phyloP scores from a whole-genome alignment of 2,888 invertebrate genomes.

The Pristionchus arcanus region DNA sequence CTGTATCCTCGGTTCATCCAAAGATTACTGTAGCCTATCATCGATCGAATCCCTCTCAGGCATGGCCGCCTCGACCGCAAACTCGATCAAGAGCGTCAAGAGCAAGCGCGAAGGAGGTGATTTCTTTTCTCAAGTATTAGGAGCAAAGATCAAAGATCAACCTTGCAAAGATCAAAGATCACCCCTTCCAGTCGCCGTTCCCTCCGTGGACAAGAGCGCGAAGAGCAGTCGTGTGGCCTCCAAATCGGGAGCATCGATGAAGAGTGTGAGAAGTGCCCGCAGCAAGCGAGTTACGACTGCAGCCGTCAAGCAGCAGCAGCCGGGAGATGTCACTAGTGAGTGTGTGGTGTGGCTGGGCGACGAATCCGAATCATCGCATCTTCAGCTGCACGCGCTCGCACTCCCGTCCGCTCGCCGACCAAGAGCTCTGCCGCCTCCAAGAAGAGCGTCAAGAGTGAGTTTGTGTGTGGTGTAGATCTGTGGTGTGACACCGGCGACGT shows the following conservation, averaged over 20 bases:
- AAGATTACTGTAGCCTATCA: not conserved
- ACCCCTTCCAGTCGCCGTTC: too few species aligned
- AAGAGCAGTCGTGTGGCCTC: not conserved
- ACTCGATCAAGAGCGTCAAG: not conserved
- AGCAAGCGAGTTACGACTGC: not conserved
- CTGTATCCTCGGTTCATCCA: too few species aligned
- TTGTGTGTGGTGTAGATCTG: not conserved
- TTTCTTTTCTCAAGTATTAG: too few species aligned
- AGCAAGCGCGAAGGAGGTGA: not conserved
- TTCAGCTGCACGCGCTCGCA: not conserved
- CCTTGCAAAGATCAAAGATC: too few species aligned
- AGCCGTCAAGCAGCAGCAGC: not conserved
- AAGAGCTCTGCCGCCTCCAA: not conserved
- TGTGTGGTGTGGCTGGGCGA: not conserved
- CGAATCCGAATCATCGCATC: not conserved
- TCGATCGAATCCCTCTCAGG: not conserved
- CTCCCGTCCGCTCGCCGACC: not conserved
- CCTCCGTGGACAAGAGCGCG: not conserved
- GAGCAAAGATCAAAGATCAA: too few species aligned
- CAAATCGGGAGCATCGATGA: not conserved
- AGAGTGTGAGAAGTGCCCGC: not conserved
- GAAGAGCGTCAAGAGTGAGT: slow-evolving; percentile 27
- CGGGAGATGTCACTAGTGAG: not conserved
- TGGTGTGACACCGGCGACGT: not conserved
- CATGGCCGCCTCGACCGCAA: not conserved